phyloP scores from a whole-genome alignment of 2,888 invertebrate species.

The Oligia strigilis region DNA sequence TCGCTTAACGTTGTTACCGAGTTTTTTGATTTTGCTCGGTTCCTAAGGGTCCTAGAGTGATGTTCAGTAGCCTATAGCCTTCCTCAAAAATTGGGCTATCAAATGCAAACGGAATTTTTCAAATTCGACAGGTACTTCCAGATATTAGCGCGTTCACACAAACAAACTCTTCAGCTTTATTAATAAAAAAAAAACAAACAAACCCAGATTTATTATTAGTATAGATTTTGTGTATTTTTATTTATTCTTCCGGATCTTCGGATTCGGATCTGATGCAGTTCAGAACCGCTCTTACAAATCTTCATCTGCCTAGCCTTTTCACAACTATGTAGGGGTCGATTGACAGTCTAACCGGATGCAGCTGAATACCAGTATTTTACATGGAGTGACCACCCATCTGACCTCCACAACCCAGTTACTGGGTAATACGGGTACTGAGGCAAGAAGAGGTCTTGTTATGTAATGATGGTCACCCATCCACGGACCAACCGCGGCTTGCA shows the following conservation, averaged over 20 bases:
- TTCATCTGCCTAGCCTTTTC: background rate
- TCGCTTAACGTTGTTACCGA: too few relatives aligned
- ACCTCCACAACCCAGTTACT: background rate
- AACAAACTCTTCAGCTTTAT: too few relatives aligned
- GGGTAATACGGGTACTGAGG: background rate
- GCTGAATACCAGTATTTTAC: background rate
- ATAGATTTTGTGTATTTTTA: background rate
- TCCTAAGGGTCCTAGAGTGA: too few relatives aligned
- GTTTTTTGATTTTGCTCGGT: background rate
- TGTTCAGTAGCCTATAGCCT: background rate
- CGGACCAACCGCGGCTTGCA: background rate
- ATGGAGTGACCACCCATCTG: background rate
- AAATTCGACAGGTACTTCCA: too few relatives aligned
- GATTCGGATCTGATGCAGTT: too few relatives aligned
- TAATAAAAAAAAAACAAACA: too few relatives aligned
- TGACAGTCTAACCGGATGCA: background rate
- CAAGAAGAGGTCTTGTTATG: too few relatives aligned
- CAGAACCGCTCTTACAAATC: background rate
- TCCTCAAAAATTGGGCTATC: background rate
- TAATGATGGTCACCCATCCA: background rate
- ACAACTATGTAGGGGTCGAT: background rate
- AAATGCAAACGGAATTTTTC: too few relatives aligned
- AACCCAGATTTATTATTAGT: too few relatives aligned
- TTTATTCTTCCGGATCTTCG: too few relatives aligned
- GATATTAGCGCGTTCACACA: too few relatives aligned